Percentiles rank a stretch among this genome's conserved stretches.
Conservation (phyloP, 2,888 invertebrate genomes). For the Endotricha flammealis region DNA sequence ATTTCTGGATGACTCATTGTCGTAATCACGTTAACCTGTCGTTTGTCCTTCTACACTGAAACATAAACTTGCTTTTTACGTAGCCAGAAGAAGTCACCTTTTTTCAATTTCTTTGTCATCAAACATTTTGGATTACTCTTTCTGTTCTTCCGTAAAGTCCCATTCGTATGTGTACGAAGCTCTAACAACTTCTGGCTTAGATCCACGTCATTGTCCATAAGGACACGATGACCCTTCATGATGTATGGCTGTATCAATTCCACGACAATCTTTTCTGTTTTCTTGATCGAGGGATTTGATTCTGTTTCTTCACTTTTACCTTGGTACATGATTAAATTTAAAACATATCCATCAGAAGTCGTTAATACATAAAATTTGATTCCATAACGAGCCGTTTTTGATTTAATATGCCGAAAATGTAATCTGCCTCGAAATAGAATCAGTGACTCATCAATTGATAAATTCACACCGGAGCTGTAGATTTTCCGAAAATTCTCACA, state of each 20-base stretch:
- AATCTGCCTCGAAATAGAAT: constrained; percentile 25
- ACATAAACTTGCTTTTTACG: constrained; percentile 22
- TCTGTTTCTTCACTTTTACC: constrained; percentile 20
- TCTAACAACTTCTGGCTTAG: constrained; percentile 20
- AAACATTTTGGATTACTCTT: constrained; percentile 20
- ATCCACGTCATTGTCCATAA: constrained; percentile 22
- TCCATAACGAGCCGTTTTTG: constrained; percentile 28
- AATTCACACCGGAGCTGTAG: constrained; percentile 19
- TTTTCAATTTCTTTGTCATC: constrained; percentile 17
- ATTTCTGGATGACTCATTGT: constrained; percentile 11
- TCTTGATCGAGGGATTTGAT: constrained; percentile 10
- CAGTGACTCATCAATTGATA: constrained; percentile 26
- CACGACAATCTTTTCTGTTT: constrained; percentile 21
- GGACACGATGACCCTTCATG: constrained; percentile 21
- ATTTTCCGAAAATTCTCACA: too few species aligned
- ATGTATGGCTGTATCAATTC: constrained; percentile 21
- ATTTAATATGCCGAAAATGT: constrained; percentile 26
- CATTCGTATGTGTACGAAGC: constrained; percentile 20
- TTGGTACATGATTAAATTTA: constrained; percentile 27
- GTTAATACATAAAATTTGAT: constrained; percentile 30
- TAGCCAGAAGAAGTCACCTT: constrained; percentile 19
- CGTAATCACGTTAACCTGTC: constrained; percentile 17
- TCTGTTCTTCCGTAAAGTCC: constrained; percentile 21
- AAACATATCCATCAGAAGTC: constrained; percentile 28
- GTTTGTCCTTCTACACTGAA: constrained; percentile 19